phyloP scores from a whole-genome alignment of 2,797 vertebrate genomes.

The Rousettus madagascariensis region DNA sequence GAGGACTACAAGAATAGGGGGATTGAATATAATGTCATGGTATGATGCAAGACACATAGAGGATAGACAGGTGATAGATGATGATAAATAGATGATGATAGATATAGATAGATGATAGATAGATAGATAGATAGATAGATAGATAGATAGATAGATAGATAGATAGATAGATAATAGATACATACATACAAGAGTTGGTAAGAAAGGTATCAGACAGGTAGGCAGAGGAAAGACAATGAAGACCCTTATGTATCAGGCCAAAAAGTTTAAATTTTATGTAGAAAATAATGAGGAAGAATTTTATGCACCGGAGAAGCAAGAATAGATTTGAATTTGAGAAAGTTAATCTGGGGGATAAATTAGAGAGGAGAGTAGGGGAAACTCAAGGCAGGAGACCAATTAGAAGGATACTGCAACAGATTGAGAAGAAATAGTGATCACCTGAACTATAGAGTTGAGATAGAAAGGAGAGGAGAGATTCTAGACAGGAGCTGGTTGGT shows the following conservation, averaged over 20 bases:
- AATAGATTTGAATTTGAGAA: background rate
- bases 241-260: background rate
- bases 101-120: background rate
- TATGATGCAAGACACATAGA: background rate
- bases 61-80: background rate
- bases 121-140: background rate
- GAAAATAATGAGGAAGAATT: constrained; percentile 15
- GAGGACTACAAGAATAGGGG: background rate
- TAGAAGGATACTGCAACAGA: background rate
- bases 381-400: background rate
- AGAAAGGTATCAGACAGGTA: background rate
- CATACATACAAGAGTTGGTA: background rate
- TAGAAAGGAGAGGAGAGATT: background rate
- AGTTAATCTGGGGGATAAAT: background rate
- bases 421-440: background rate
- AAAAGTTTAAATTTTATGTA: background rate
- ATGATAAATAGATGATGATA: background rate
- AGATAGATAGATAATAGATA: background rate
- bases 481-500: background rate
- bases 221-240: background rate
- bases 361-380: background rate
- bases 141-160: background rate
- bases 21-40: background rate
- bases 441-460: background rate
- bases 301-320: background rate